Evolutionary conservation across 1,140 invertebrate species (phyloP).

Genomic region (Orchestia grillus): DNA sequence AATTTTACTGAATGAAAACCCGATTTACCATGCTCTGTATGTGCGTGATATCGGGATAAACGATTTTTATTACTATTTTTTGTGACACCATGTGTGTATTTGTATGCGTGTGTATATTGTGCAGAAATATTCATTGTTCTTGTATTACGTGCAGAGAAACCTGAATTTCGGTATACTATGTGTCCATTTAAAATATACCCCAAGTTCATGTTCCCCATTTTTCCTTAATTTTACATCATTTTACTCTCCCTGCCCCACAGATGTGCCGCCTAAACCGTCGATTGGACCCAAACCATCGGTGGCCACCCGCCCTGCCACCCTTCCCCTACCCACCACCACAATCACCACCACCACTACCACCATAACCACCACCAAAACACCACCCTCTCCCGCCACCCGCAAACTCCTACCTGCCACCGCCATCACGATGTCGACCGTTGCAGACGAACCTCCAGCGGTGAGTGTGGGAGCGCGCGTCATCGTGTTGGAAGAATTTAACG

Average conservation of each 20-base stretch:
- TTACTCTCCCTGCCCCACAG: slow-evolving; percentile 57
- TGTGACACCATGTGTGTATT: too few species aligned
- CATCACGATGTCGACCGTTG: slow-evolving; percentile 56
- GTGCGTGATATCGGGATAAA: too few species aligned
- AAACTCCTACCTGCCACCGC: slow-evolving; percentile 58
- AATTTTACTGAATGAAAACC: too few species aligned
- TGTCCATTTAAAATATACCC: too few species aligned
- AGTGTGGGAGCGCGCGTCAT: background rate
- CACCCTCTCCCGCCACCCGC: slow-evolving; percentile 38
- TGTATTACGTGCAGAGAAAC: too few species aligned
- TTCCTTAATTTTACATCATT: too few species aligned
- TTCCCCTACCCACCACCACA: slow-evolving; percentile 65
- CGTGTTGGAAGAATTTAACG: background rate
- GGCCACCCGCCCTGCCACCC: slow-evolving; percentile 63
- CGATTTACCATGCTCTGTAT: too few species aligned
- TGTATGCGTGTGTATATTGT: too few species aligned
- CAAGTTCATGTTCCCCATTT: too few species aligned
- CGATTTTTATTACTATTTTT: too few species aligned
- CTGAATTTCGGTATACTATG: too few species aligned
- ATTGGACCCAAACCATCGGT: slow-evolving; percentile 68
- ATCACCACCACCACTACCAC: slow-evolving; percentile 45
- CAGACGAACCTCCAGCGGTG: slow-evolving; percentile 47
- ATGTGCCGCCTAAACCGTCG: slow-evolving; percentile 72
- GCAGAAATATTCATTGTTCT: too few species aligned
- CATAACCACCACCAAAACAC: slow-evolving; percentile 38